These are phyloP conservation scores for Eublepharis macularius DNA, from an alignment of 2,113 vertebrate genomes.

Conservation along the genomic window DNA sequence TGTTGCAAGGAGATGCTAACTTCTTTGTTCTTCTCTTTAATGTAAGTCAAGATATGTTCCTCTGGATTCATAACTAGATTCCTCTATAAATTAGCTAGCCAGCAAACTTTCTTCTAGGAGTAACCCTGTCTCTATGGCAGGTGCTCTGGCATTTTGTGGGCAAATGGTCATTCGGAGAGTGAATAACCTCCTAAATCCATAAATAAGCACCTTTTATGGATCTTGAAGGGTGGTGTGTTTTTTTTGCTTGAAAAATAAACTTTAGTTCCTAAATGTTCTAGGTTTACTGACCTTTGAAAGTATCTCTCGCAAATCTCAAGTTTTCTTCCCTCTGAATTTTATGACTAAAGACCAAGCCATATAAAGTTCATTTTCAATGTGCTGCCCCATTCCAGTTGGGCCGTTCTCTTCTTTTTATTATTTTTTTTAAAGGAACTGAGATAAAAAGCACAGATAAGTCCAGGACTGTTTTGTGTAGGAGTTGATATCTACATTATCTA, in stretches of 20 bases:
- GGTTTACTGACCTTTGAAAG: slow-evolving; percentile 11
- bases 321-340: slow-evolving; percentile 68
- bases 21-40: neutral
- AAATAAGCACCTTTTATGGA: neutral
- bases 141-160: neutral
- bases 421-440: slow-evolving; percentile 73
- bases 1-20: too few relatives aligned
- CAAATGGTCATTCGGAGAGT: neutral
- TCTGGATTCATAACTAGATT: neutral
- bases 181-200: neutral
- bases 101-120: too few relatives aligned
- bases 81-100: neutral
- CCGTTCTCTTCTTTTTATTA: slow-evolving; percentile 66
- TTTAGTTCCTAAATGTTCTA: slow-evolving; percentile 9
- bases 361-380: slow-evolving; percentile 79
- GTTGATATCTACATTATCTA: slow-evolving; percentile 96
- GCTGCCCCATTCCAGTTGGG: slow-evolving; percentile 79
- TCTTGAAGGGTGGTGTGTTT: neutral
- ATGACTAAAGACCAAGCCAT: slow-evolving; percentile 74
- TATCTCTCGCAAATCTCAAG: slow-evolving; percentile 42
- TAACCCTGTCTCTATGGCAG: neutral
- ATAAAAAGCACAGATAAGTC: slow-evolving; percentile 94
- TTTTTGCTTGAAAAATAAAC: neutral
- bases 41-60: neutral
- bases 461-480: slow-evolving; percentile 94